Base-by-base conservation (phyloP, 2,113 vertebrate species). In the Salvelinus namaycush region DNA sequence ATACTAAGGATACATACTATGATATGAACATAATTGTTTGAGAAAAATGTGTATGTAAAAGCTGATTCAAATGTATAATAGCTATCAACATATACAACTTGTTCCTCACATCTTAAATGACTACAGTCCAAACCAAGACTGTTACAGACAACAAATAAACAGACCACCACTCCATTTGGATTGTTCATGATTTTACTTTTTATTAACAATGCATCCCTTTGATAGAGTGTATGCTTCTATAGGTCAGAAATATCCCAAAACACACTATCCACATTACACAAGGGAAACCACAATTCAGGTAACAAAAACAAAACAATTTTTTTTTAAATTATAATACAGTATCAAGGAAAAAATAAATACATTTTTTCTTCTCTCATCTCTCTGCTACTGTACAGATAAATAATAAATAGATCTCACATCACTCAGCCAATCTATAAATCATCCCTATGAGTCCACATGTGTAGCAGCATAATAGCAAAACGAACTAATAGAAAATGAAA, bases 321-420 rank as follows among this genome's bases (percentile, higher is more conserved):
- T 5, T 93, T 94, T 97, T 95, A 96, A 97, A 96, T 95, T 96
- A 96, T 94, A 92, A 91, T 89, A 92, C 90, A 92, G 89, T 96
- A 93, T 97, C 94, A 95, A 89, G 89, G 95, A 97, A 98, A 97
- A 97, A 97, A 98, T 97, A 98, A 99, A 98, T 98, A 98, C 93
- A 87, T 89, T 86, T 78, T 90, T 89, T 92, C 91, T 44, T 44
- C 39, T 44, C 8, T 92, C 89, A 93, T 92, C 86, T 92, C 93
- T 9, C 87, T 90, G 92, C 94, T 97, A 98, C 96, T 93, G 95
- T 97, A 97, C 96, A 97, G 95, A 95, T 97, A 44, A 11, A 96
- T 93, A 97, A 97, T 98, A 97, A 96, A 97, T 90, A 91, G 96
- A 96, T 95, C 94, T 94, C 92, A 94, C 92, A 92, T 95, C 93